These are phyloP conservation scores for Emys orbicularis DNA, from an alignment of 2,797 vertebrate species.

Conservation along the genomic window DNA sequence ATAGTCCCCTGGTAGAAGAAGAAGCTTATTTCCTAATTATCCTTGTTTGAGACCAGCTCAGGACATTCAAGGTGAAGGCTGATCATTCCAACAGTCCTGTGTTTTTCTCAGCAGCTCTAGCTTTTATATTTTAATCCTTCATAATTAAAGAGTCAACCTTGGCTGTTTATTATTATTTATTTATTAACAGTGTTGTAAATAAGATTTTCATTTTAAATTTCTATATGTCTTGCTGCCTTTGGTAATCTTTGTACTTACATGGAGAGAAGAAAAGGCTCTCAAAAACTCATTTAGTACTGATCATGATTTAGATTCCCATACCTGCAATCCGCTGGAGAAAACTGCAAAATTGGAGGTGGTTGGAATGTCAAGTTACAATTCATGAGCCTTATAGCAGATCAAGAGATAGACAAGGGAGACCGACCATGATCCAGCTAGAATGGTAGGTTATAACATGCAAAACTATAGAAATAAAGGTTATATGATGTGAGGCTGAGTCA, in stretches of 20 bases:
- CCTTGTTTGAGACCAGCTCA: background rate
- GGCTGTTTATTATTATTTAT: background rate
- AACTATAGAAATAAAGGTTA: background rate
- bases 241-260: background rate
- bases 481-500: background rate
- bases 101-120: background rate
- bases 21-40: background rate
- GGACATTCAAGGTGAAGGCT: background rate
- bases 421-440: background rate
- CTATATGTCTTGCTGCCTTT: background rate
- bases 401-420: rapidly evolving
- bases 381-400: background rate
- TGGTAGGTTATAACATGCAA: background rate
- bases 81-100: background rate
- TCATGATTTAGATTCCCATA: background rate
- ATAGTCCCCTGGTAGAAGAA: background rate
- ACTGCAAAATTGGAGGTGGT: background rate
- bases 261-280: background rate
- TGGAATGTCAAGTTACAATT: background rate
- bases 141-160: background rate
- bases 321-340: background rate
- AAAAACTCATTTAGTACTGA: background rate
- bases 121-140: conserved; percentile 3
- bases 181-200: background rate
- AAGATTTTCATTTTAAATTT: background rate